Evolutionary conservation across 1,140 invertebrate species (phyloP).

Genomic region (Papilio dardanus): DNA sequence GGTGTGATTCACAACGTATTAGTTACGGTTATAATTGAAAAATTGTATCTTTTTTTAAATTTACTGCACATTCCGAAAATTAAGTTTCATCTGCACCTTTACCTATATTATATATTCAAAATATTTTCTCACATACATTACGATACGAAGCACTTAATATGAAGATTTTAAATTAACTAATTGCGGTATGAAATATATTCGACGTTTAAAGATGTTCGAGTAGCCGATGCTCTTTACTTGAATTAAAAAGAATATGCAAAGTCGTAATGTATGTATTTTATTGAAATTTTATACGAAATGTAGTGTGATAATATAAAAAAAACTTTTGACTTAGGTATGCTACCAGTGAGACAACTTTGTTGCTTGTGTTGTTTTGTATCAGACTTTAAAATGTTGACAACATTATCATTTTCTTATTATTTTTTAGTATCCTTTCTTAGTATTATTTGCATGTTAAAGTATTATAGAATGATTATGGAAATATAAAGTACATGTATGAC

Average conservation of each 20-base stretch:
- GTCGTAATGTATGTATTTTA: constrained; percentile 30
- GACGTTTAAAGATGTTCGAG: constrained; percentile 39
- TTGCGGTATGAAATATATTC: constrained; percentile 38
- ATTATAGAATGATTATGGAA: too few species aligned
- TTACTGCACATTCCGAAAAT: constrained; percentile 15
- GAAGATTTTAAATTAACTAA: constrained; percentile 36
- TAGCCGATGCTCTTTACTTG: not conserved
- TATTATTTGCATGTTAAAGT: not conserved
- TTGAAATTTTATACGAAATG: constrained; percentile 32
- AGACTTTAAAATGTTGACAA: not conserved
- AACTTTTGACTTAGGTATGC: constrained; percentile 16
- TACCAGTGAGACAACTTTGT: not conserved
- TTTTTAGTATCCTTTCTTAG: not conserved
- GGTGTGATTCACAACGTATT: constrained; percentile 49
- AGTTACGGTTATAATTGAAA: constrained; percentile 49
- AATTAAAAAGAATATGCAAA: constrained; percentile 35
- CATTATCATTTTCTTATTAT: not conserved
- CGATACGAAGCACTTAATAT: not conserved
- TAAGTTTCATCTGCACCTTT: constrained; percentile 38
- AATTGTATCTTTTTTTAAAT: not conserved
- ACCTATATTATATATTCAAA: not conserved
- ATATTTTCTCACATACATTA: constrained; percentile 31
- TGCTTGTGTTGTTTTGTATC: constrained; percentile 19
- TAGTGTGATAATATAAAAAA: constrained; percentile 31
- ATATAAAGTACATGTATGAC: too few species aligned